Base-by-base conservation (phyloP, 1,140 invertebrate genomes). In the Mercenaria mercenaria region DNA sequence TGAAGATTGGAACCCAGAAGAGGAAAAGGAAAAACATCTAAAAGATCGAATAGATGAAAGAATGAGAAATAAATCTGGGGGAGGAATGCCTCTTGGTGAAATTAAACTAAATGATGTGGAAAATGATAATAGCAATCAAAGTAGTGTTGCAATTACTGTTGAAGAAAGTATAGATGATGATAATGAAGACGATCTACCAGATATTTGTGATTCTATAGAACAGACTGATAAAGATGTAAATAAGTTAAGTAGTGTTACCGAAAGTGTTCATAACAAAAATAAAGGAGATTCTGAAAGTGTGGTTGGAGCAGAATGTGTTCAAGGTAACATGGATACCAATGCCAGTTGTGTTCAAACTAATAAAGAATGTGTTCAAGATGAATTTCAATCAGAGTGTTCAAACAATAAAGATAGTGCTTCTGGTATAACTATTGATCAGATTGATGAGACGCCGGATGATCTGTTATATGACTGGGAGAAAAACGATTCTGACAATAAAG, bases 1-100 rank as follows among this genome's bases (percentile, higher is more conserved):
- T 52, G 88, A 85, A 11, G 80, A 84, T 47, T 83, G 72, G 81
- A 85, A 90, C 39, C 72, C 80, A 34, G 88, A 83, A 0, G 69
- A 82, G 29, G 77, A 77, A 69, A 67, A 74, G n/a, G 77, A 67
- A 20, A 90, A 67, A 41, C 34, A n/a, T n/a, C 29, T 84, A 11
- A 81, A 67, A 86, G 76, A 86, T 23, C 29, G 34, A 43, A 88
- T 79, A n/a, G 80, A 76, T 59, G 69, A 76, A 37, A 76, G 32
- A 85, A 43, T 79, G 34, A 86, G 37, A 13, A 72, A 76, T 15
- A 85, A 85, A 69, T n/a, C 37, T 29, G 59, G 61, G 26, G 76
- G 3, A 34, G 76, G 26, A 79, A 56, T 79, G 76, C 76, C 76
- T 32, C 76, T 79, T 6, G 47, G 76, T 85, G 86, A 61, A 81